Evolutionary conservation across 2,113 vertebrate species (phyloP).

Genomic region (Podocnemis expansa): DNA sequence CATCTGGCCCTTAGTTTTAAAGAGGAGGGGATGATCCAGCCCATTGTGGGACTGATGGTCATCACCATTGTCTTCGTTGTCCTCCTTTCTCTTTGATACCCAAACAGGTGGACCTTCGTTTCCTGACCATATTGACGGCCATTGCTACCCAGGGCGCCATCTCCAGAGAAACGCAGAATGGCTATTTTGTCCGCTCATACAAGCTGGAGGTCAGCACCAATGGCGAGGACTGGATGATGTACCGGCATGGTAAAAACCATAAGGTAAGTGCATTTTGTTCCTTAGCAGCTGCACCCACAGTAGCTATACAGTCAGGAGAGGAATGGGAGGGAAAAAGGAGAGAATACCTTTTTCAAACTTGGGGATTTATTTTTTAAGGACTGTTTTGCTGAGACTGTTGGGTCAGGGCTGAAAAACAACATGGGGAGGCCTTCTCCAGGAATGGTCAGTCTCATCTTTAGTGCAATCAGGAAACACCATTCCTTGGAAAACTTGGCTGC

Average conservation of each 20-base stretch:
- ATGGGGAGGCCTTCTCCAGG: constrained; percentile 12
- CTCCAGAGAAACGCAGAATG: constrained; percentile 93
- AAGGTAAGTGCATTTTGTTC: constrained; percentile 83
- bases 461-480: constrained; percentile 50
- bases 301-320: not conserved
- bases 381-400: not conserved
- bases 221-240: constrained; percentile 99
- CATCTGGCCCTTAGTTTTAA: not conserved
- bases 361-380: not conserved
- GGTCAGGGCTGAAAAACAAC: not conserved
- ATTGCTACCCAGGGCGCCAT: constrained; percentile 95
- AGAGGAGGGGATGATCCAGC: not conserved
- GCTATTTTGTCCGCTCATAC: constrained; percentile 94
- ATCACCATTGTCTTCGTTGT: not conserved
- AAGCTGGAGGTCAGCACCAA: constrained; percentile 99
- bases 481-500: constrained; percentile 70
- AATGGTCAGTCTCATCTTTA: constrained; percentile 47
- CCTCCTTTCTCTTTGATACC: not conserved
- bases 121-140: constrained; percentile 92
- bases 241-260: constrained; percentile 96
- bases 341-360: not conserved
- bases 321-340: not conserved
- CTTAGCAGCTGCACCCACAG: not conserved
- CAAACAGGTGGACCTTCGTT: constrained; percentile 93
- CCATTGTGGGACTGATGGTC: not conserved